Evolutionary conservation across 2,113 vertebrate species (phyloP), one percentile per base, ranked within the genome.

Genomic region (Ammospiza nelsoni): DNA sequence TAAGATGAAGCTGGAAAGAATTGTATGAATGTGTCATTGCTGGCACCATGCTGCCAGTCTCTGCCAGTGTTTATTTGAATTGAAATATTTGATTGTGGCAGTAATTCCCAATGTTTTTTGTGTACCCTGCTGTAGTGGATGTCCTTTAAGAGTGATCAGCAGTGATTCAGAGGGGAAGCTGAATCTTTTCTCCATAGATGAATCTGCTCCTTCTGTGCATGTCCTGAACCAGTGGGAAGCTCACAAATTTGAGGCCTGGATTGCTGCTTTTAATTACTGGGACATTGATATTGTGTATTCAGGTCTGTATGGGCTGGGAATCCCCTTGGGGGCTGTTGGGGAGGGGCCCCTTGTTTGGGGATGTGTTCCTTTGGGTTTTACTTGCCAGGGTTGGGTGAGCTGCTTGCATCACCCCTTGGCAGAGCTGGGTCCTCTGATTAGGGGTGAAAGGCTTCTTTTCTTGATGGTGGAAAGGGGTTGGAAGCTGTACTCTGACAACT

Each of bases 181-280:
- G 37, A 98, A 97, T 17, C 97, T 99, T 35, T 89, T 99, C 62
- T 95, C 96, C 27, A 65, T 99, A 87, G 97, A 93, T 11, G 98
- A 98, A 77, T 93, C 81, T 2, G 77, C 93, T 25, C 92, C 98
- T 3, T 63, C 95, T 33, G 95, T 99, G 55, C 97, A 89, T 1
- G 33, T 94, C 4, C 58, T 97, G 89, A 97, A 96, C 27, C 98
- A 98, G 52, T 99, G 99, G 99, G 98, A 99, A 76, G 99, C 98
- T 25, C 99, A 99, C 16, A 97, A 97, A 68, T 99, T 99, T 55
- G 99, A 99, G 94, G 99, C 99, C 80, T 99, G 99, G 99, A 98
- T 99, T 49, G 97, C 99, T 27, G 99, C 99, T 49, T 99, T 99
- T 95, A 98, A 99, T 94, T 99, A 99, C 97, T 99, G 99, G 99